A percentile compares a stretch with the other conserved stretches of the same genome.
Evolutionary conservation across 2,888 invertebrate species (phyloP).

Genomic region (Drosophila anomelani): DNA sequence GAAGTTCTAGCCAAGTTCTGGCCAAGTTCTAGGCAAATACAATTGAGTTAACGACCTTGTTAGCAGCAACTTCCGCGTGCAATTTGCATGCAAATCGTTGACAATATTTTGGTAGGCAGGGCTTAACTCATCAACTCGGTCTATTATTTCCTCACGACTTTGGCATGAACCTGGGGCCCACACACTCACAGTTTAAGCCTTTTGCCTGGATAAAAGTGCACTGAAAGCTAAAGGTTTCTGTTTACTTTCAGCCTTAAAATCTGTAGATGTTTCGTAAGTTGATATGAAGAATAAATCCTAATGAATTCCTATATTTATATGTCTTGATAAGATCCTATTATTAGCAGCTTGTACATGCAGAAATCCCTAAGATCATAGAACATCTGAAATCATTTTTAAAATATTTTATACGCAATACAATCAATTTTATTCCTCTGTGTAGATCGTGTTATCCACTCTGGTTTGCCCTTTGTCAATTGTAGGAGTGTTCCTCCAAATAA

Average conservation of each 20-base stretch:
- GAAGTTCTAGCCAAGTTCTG: neutral
- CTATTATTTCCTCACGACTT: constrained; percentile 71
- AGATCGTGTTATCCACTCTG: neutral
- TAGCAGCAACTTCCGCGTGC: constrained; percentile 69
- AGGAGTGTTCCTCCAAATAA: constrained; percentile 28
- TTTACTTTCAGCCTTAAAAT: neutral
- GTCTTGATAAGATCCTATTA: too few relatives aligned
- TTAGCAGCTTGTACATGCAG: rapidly evolving
- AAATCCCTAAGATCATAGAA: neutral
- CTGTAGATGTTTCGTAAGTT: neutral
- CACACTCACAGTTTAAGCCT: constrained; percentile 54
- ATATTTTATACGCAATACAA: neutral
- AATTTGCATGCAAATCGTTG: constrained; percentile 75
- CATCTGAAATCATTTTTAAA: neutral
- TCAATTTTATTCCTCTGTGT: neutral
- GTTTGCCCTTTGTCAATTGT: constrained; percentile 21
- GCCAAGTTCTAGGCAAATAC: constrained; percentile 49
- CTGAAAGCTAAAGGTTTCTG: neutral
- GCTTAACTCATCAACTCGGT: constrained; percentile 39
- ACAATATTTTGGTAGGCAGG: constrained; percentile 57
- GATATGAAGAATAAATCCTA: too few relatives aligned
- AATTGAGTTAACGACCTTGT: constrained; percentile 69
- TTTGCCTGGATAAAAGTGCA: constrained; percentile 47
- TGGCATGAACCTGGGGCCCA: constrained; percentile 48
- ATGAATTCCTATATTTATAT: neutral